Percentiles rank a stretch among this genome's conserved stretches.
These are phyloP conservation scores for Ceratoteleas bidentatus DNA, from an alignment of 1,140 invertebrate genomes.

Conservation along the genomic window DNA sequence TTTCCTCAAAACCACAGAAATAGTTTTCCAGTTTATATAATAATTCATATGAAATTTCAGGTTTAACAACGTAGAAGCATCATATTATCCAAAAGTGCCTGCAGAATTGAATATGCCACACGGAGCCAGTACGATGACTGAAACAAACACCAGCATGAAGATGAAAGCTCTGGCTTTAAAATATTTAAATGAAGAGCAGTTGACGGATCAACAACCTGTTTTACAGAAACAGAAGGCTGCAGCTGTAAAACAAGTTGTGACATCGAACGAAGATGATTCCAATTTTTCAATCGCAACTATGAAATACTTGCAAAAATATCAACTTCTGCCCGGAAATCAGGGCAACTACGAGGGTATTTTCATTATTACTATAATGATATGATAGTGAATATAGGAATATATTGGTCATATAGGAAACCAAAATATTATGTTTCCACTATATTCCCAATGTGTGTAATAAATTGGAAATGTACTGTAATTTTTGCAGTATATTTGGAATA, in stretches of 20 bases:
- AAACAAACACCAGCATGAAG: conserved; percentile 83
- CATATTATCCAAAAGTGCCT: conserved; percentile 72
- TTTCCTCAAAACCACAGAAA: too few species aligned
- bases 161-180: conserved; percentile 86
- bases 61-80: conserved; percentile 80
- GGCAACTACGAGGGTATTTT: conserved; percentile 66
- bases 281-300: conserved; percentile 86
- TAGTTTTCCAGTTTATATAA: too few species aligned
- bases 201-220: conserved; percentile 73
- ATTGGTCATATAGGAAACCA: too few species aligned
- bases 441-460: too few species aligned
- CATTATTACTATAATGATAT: conserved; percentile 16
- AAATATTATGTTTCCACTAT: too few species aligned
- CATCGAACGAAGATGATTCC: conserved; percentile 70
- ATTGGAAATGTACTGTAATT: too few species aligned
- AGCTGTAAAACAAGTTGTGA: conserved; percentile 69
- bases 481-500: too few species aligned
- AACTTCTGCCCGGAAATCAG: conserved; percentile 80
- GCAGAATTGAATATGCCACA: conserved; percentile 70
- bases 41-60: too few species aligned
- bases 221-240: conserved; percentile 70
- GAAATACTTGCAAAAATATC: conserved; percentile 85
- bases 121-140: conserved; percentile 67
- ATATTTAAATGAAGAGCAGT: conserved; percentile 83
- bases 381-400: too few species aligned